These are phyloP conservation scores for Lophius americanus DNA, from an alignment of 2,797 vertebrate species.

Conservation along the genomic window DNA sequence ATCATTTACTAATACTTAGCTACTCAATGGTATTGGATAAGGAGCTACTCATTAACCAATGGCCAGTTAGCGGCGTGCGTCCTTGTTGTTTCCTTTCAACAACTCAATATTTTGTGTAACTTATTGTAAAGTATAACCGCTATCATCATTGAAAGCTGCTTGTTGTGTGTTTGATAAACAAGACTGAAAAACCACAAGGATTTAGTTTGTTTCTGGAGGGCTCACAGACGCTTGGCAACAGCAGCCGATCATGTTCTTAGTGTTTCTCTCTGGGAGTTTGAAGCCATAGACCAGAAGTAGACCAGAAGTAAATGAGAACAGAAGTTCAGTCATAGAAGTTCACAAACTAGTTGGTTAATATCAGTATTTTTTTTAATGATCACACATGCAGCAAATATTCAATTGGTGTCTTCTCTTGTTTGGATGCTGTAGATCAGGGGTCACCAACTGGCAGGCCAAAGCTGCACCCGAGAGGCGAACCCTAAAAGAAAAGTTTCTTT, in stretches of 20 bases:
- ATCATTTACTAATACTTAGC: too few species aligned
- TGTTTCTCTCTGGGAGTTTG: constrained; percentile 32
- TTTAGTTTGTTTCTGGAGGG: constrained; percentile 49
- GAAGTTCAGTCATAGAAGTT: constrained; percentile 10
- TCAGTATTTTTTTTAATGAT: constrained; percentile 20
- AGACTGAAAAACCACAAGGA: constrained; percentile 33
- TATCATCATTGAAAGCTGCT: constrained; percentile 50
- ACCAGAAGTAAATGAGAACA: constrained; percentile 22
- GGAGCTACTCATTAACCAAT: too few species aligned
- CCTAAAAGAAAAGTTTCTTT: too few species aligned
- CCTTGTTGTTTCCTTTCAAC: too few species aligned
- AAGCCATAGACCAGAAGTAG: constrained; percentile 30
- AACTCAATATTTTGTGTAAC: too few species aligned
- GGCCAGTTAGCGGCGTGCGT: too few species aligned
- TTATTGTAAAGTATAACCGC: neutral
- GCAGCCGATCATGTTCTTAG: constrained; percentile 44
- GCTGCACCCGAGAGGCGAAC: too few species aligned
- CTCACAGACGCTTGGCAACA: constrained; percentile 36
- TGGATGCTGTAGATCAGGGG: neutral
- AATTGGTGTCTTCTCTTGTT: constrained; percentile 23
- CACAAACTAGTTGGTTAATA: constrained; percentile 12
- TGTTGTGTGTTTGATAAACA: constrained; percentile 49
- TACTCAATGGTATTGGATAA: too few species aligned
- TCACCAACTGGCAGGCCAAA: too few species aligned
- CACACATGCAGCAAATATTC: constrained; percentile 7